Base-by-base conservation (phyloP, 1,140 invertebrate genomes). In the Triops cancriformis region DNA sequence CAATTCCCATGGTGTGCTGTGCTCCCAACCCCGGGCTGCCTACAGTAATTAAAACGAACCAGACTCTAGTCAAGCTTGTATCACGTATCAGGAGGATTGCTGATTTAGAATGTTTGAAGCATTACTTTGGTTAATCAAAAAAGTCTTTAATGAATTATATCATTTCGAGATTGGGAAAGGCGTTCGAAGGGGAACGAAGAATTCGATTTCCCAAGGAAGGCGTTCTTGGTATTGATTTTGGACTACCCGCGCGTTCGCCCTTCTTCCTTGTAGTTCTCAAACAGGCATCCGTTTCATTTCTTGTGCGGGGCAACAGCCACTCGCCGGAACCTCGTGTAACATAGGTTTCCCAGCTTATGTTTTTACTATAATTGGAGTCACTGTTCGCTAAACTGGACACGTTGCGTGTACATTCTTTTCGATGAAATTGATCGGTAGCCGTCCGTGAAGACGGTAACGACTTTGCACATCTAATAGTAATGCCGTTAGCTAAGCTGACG, bases 141-240 rank as follows among this genome's bases (percentile, higher is more conserved):
- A 64, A 14, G 6, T 23, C 23, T 64, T 23, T 64, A 64, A 23
- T 2, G 51, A 64, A 14, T 11, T 64, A 4, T 64, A 23, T 9
- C 6, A 2, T n/a, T n/a, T n/a, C n/a, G n/a, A n/a, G n/a, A 64
- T 64, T 14, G 14, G 14, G 14, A 64, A 64, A 64, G 45, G 23
- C 45, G 9, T 23, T 23, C 12, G 23, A 23, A 14, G 9, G 18
- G 23, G 2, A 64, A 1, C 6, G 31, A 3, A 64, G 51, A 64
- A n/a, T 64, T 64, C 23, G n/a, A 18, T 64, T 64, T 18, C 6
- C 23, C 6, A 18, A 5, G 14, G 10, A 14, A 64, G 18, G 18
- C 51, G 51, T 23, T 64, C 23, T 64, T 64, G 43, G 51, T 64
- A 64, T 64, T 64, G 51, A 64, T 64, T 64, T 64, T 64, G 51